Conservation (phyloP, 2,888 invertebrate species). For the Eupithecia vulgata region DNA sequence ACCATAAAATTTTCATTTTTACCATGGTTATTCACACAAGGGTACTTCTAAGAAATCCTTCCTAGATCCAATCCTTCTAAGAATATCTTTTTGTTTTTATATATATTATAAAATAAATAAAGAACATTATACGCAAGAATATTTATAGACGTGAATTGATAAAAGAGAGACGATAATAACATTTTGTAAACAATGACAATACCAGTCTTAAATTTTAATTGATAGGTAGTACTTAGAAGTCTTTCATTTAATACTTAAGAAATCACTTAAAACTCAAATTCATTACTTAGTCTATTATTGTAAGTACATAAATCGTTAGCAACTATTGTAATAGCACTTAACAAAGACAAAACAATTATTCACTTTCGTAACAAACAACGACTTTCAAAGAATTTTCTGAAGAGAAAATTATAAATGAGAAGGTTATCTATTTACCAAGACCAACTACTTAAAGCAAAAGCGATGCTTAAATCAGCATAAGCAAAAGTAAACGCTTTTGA, state of each 20-base stretch:
- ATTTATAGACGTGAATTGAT: neutral
- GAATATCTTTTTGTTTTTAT: no score
- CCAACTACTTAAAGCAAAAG: slow-evolving; percentile 59
- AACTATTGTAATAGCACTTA: slow-evolving; percentile 3
- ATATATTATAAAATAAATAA: no score
- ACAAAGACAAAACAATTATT: slow-evolving; percentile 7
- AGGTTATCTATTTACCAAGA: slow-evolving; percentile 52
- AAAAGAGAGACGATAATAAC: neutral
- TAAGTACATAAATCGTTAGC: slow-evolving; percentile 5
- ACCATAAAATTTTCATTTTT: no score
- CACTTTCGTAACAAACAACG: neutral
- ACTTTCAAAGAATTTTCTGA: slow-evolving; percentile 8
- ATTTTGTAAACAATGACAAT: neutral
- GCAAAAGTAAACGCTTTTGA: slow-evolving; percentile 61
- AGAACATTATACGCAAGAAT: neutral
- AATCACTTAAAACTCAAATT: slow-evolving; percentile 10
- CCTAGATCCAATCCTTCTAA: no score
- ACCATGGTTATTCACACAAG: no score
- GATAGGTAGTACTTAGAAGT: slow-evolving; percentile 4
- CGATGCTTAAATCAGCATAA: slow-evolving; percentile 68
- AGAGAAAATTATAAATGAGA: neutral
- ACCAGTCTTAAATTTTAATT: neutral
- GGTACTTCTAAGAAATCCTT: no score
- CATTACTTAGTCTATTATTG: slow-evolving; percentile 1
- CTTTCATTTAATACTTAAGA: slow-evolving; percentile 3